phyloP scores from a whole-genome alignment of 1,140 invertebrate species.

The Dryas iulia region DNA sequence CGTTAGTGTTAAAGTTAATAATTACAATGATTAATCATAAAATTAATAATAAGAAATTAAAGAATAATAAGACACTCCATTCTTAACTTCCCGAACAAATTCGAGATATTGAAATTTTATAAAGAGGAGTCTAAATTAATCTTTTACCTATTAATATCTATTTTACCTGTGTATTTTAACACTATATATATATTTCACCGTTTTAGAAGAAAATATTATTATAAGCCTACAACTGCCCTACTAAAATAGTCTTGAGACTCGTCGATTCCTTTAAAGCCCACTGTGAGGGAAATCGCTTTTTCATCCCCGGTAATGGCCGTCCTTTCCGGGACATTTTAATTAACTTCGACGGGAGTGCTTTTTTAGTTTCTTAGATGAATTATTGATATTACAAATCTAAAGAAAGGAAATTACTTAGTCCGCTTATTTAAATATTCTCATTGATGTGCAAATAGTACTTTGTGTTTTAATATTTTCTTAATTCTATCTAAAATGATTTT shows the following conservation, averaged over 20 bases:
- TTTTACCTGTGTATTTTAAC: too few relatives aligned
- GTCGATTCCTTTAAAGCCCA: constrained; percentile 70
- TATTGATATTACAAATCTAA: constrained; percentile 45
- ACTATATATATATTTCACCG: neutral
- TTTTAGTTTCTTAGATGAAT: constrained; percentile 66
- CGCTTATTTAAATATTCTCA: neutral
- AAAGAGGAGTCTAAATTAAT: too few relatives aligned
- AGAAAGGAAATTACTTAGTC: constrained; percentile 4
- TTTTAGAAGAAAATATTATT: neutral
- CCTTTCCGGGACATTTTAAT: constrained; percentile 73
- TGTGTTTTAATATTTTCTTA: neutral
- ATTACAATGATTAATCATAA: too few relatives aligned
- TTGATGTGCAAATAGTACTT: constrained; percentile 4
- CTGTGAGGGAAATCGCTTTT: constrained; percentile 72
- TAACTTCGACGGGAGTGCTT: constrained; percentile 64
- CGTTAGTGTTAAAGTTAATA: too few relatives aligned
- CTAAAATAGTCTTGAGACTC: constrained; percentile 60
- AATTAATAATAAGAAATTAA: too few relatives aligned
- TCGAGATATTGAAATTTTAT: too few relatives aligned
- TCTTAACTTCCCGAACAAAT: too few relatives aligned
- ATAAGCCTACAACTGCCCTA: neutral
- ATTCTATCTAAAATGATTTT: neutral
- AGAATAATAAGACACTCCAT: too few relatives aligned
- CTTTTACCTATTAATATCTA: too few relatives aligned
- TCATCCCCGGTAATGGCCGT: constrained; percentile 70